Evolutionary conservation across 2,797 vertebrate genomes (phyloP).

Genomic region (Psittacula echo): DNA sequence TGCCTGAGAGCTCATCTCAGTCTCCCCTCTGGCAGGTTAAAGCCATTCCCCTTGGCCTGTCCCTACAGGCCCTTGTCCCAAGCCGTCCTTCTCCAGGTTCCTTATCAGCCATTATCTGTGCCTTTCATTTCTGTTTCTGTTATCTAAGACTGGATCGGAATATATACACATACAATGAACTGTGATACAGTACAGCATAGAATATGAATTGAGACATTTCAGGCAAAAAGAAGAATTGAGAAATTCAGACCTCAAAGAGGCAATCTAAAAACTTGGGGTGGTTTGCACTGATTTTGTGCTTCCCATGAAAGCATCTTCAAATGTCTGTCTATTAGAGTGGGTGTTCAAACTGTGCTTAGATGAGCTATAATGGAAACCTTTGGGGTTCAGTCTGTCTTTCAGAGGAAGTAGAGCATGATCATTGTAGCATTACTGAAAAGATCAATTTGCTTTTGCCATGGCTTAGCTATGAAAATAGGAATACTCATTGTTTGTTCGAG

Average conservation of each 20-base stretch:
- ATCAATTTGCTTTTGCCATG: neutral
- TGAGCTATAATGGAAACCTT: neutral
- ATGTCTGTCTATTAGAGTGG: neutral
- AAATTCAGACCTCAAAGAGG: neutral
- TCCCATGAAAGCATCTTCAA: neutral
- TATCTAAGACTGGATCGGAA: neutral
- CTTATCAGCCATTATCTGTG: neutral
- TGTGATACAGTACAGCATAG: too few species aligned
- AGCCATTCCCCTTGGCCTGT: too few species aligned
- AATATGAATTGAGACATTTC: neutral
- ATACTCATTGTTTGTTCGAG: neutral
- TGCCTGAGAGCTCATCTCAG: too few species aligned
- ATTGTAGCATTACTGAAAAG: neutral
- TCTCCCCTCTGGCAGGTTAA: too few species aligned
- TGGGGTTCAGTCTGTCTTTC: neutral
- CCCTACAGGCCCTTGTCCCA: too few species aligned
- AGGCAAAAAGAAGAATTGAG: neutral
- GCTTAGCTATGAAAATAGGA: neutral
- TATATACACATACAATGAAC: neutral
- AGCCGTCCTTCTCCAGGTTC: neutral
- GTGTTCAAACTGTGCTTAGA: neutral
- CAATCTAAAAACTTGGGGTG: neutral
- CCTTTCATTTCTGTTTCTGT: neutral
- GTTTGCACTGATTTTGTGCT: neutral
- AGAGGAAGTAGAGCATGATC: constrained; percentile 11